These are phyloP conservation scores for Geopemphigus sp. DNA, from an alignment of 1,140 invertebrate genomes.

Conservation along the genomic window DNA sequence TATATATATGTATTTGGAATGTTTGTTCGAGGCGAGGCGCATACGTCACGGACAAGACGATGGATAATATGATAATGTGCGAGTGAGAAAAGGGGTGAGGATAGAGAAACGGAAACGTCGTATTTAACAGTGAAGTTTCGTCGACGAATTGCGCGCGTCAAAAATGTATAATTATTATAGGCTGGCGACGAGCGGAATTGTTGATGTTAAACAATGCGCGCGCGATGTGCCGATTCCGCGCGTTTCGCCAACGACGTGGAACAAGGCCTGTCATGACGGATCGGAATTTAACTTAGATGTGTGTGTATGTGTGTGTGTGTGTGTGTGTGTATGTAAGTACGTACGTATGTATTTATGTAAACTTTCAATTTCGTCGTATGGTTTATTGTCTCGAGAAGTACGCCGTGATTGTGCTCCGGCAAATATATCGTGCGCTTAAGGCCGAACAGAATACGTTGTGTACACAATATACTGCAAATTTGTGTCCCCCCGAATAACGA, in stretches of 20 bases:
- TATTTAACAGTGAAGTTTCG: conserved; percentile 1
- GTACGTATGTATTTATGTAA: no score
- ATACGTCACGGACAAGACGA: conserved; percentile 23
- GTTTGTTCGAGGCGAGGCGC: not conserved
- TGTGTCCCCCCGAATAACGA: not conserved
- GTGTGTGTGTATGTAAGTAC: not conserved
- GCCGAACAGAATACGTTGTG: not conserved
- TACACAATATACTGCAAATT: not conserved
- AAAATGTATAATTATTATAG: not conserved
- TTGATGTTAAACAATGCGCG: no score
- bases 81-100: not conserved
- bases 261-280: not conserved
- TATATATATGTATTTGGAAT: not conserved
- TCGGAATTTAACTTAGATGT: not conserved
- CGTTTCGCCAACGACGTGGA: no score
- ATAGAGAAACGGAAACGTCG: not conserved
- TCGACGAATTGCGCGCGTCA: not conserved
- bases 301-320: no score
- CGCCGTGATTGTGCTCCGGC: not conserved
- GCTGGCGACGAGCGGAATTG: not conserved
- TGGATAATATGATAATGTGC: conserved; percentile 4
- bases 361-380: not conserved
- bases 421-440: not conserved
- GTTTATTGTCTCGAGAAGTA: not conserved
- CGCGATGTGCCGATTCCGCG: not conserved